phyloP scores from a whole-genome alignment of 2,797 vertebrate genomes.

The Halcyon smyrnensis region DNA sequence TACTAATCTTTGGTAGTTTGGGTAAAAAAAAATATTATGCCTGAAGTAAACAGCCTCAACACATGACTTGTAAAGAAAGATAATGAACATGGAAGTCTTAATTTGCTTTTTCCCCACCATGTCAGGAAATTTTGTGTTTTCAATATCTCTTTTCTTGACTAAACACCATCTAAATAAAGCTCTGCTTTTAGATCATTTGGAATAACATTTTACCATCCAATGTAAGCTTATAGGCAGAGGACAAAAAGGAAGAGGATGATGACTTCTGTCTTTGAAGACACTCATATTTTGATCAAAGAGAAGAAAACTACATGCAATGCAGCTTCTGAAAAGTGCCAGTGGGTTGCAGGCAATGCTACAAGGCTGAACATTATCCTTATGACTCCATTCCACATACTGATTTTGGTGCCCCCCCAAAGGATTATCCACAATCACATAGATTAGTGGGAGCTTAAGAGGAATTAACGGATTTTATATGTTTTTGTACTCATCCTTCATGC shows the following conservation, averaged over 20 bases:
- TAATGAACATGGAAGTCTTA: background rate
- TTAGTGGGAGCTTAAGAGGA: slow-evolving; percentile 60
- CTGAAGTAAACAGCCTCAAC: background rate
- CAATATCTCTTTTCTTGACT: background rate
- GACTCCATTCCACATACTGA: background rate
- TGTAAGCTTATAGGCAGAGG: background rate
- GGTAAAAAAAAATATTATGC: background rate
- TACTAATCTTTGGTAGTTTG: background rate
- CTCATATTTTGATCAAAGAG: accelerated
- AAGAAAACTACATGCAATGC: background rate
- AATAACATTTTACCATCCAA: background rate
- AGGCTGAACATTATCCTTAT: background rate
- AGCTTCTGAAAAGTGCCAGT: background rate
- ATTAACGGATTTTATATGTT: slow-evolving; percentile 56
- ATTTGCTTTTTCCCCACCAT: background rate
- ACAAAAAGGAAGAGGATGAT: background rate
- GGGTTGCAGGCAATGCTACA: background rate
- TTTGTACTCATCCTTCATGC: slow-evolving; percentile 40
- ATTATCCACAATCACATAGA: slow-evolving; percentile 47
- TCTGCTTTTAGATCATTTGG: background rate
- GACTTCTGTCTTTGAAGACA: background rate
- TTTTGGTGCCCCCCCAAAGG: slow-evolving; percentile 14
- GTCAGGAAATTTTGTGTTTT: background rate
- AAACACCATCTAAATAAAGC: background rate
- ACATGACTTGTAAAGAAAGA: accelerated